A percentile compares a stretch with the other conserved stretches of the same genome.
These are phyloP conservation scores for Eurystomus glaucurus DNA, from an alignment of 2,797 vertebrate species.

Conservation along the genomic window DNA sequence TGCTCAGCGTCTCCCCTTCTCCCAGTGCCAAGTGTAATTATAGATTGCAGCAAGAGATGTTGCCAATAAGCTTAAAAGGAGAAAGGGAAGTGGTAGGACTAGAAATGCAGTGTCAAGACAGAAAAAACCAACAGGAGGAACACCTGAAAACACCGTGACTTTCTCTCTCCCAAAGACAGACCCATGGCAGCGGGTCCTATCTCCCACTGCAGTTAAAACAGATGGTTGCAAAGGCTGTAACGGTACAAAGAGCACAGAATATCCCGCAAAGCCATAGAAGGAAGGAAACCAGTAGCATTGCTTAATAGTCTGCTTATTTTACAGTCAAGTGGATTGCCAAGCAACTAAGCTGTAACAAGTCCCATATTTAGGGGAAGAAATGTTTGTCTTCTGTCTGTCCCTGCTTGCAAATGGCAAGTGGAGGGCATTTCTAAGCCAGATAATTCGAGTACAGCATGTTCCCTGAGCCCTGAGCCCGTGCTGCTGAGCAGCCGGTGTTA, in stretches of 20 bases:
- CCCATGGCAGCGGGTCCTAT: rapidly evolving
- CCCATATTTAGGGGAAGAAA: constrained; percentile 68
- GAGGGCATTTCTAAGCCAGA: constrained; percentile 60
- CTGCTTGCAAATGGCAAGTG: constrained; percentile 64
- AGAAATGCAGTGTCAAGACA: background rate
- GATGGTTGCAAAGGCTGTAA: background rate
- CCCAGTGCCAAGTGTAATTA: background rate
- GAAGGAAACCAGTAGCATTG: constrained; percentile 75
- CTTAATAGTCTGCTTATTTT: constrained; percentile 73
- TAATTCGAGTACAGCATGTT: constrained; percentile 64
- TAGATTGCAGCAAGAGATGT: background rate
- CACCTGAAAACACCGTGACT: background rate
- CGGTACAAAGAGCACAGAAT: background rate
- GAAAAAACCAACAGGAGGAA: background rate
- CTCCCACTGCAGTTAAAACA: background rate
- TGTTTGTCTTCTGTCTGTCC: constrained; percentile 67
- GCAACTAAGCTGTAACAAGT: constrained; percentile 67
- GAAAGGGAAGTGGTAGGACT: background rate
- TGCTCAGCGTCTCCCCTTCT: background rate
- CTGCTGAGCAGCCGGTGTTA: background rate
- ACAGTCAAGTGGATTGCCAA: constrained; percentile 70
- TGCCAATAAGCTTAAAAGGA: constrained; percentile 32
- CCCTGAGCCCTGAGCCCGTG: background rate
- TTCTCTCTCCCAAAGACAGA: background rate
- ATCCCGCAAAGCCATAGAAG: constrained; percentile 64